Percentiles rank a stretch among this genome's conserved stretches.
Evolutionary conservation across 2,113 vertebrate genomes (phyloP).

Genomic region (Poicephalus gulielmi): DNA sequence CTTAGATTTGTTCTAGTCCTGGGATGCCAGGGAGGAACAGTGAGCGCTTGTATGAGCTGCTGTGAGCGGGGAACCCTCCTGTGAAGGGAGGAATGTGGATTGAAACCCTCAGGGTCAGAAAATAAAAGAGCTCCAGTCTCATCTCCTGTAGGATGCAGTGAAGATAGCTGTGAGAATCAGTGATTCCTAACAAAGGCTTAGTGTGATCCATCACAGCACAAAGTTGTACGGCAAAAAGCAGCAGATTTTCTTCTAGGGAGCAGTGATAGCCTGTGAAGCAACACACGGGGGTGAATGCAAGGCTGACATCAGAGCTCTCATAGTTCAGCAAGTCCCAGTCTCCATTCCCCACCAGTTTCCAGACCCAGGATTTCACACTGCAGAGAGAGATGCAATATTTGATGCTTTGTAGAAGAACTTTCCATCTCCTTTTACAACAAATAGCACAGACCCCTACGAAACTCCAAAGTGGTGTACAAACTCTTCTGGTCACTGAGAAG

Average conservation of each 20-base stretch:
- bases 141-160: neutral
- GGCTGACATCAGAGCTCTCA: neutral
- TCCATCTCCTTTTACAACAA: neutral
- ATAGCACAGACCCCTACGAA: neutral
- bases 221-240: neutral
- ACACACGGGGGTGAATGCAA: rapidly evolving
- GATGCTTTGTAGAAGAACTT: neutral
- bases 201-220: neutral
- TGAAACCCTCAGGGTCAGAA: neutral
- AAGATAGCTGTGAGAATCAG: neutral
- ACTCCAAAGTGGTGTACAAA: neutral
- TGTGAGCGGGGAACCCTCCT: neutral
- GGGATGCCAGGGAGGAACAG: neutral
- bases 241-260: neutral
- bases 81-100: too few relatives aligned
- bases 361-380: neutral
- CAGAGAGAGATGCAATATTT: neutral
- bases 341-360: neutral
- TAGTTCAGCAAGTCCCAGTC: neutral
- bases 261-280: neutral
- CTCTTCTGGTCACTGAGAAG: neutral
- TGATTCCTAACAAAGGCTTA: neutral
- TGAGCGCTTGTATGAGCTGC: neutral
- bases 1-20: neutral
- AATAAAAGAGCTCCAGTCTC: neutral